Evolutionary conservation across 2,888 invertebrate species (phyloP), one percentile per base, ranked within the genome.

Genomic region (Nomada hirtipes): DNA sequence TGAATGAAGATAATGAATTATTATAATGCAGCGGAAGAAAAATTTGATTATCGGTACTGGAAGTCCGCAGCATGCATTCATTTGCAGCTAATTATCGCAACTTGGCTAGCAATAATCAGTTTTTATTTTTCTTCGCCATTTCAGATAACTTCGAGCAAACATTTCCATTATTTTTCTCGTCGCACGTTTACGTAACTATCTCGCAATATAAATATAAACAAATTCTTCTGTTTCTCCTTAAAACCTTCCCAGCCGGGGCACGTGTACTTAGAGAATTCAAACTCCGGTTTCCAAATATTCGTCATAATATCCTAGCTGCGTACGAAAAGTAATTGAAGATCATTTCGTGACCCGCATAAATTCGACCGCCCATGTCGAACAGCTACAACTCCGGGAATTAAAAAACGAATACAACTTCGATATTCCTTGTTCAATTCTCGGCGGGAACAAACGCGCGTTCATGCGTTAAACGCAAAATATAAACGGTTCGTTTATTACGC

Each of bases 401-500:
- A 53, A 53, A 53, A 53, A 10, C 0, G 15, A 47, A 47, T 36
- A 36, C 2, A 36, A 15, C 47, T 15, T 2, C 15, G 4, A 3
- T 2, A 18, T 20, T 59, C 26, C n/a, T 9, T 60, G 20, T 60
- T 29, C 29, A 44, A 57, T 59, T 44, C n/a, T 4, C 23, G 13
- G 3, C 26, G 20, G 13, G 44, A 57, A 29, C 13, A 2, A 9
- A 69, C 3, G n/a, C 42, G 2, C 18, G n/a, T 20, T 13, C 26
- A 13, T 23, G 26, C 15, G 59, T 15, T n/a, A 47, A 10, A 26
- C 10, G 26, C 36, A 4, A 42, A 2, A 20, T 11, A n/a, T 60
- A 20, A 76, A 55, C 47, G 71, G 36, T 55, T 63, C 61, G 55
- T 78, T 78, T 63, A 50, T 75, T 61, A 67, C 63, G 50, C 68